Evolutionary conservation across 2,888 invertebrate species (phyloP).

Genomic region (Protodeltote pygarga): DNA sequence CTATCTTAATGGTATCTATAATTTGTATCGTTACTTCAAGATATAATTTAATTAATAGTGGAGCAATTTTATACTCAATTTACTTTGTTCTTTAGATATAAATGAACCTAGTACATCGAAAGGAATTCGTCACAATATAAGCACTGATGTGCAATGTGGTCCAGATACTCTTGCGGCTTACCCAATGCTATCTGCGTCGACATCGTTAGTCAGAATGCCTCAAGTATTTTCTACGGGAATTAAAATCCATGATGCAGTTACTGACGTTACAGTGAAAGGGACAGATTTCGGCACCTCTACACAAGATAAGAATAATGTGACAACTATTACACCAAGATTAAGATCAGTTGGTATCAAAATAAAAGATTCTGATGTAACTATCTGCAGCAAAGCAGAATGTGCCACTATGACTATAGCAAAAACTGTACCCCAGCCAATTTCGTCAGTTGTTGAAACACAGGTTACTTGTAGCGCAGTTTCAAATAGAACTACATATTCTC

Average conservation of each 20-base stretch:
- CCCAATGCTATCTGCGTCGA: conserved; percentile 59
- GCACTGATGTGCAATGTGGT: conserved; percentile 78
- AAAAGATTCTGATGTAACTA: conserved; percentile 59
- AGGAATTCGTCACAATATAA: conserved; percentile 71
- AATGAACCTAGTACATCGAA: conserved; percentile 83
- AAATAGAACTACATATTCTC: conserved; percentile 13
- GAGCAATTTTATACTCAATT: background rate
- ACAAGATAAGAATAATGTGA: conserved; percentile 37
- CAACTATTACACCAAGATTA: conserved; percentile 48
- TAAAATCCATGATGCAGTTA: conserved; percentile 60
- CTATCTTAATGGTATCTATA: conserved; percentile 72
- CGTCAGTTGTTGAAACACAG: background rate
- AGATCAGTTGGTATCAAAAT: conserved; percentile 62
- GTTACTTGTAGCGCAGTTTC: conserved; percentile 4
- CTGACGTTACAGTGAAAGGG: conserved; percentile 42
- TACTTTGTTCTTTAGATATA: conserved; percentile 64
- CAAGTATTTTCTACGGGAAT: conserved; percentile 59
- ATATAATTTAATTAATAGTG: background rate
- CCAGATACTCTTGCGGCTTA: conserved; percentile 60
- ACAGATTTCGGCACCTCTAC: conserved; percentile 60
- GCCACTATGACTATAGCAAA: conserved; percentile 44
- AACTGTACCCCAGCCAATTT: background rate
- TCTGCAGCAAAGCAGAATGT: conserved; percentile 35
- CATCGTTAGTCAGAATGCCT: conserved; percentile 60
- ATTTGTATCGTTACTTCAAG: background rate